These are phyloP conservation scores for Aleiodes alternator DNA, from an alignment of 2,888 invertebrate genomes.

Conservation along the genomic window DNA sequence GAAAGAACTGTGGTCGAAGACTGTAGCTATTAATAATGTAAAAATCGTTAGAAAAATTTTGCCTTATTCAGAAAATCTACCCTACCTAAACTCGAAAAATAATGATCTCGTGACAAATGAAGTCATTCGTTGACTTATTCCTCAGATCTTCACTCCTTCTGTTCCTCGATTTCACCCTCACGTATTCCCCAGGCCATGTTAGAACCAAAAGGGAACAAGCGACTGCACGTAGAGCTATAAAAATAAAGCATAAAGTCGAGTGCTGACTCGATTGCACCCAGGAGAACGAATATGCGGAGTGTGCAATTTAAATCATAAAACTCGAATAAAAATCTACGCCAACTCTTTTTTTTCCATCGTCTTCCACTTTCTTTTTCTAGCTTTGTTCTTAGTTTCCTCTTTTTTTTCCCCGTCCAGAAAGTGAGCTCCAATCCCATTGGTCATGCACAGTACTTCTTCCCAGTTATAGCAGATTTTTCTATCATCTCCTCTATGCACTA, in stretches of 20 bases:
- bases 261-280: slow-evolving; percentile 70
- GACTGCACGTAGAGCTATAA: slow-evolving; percentile 65
- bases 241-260: slow-evolving; percentile 72
- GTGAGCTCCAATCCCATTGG: slow-evolving; percentile 1
- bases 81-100: not conserved
- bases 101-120: slow-evolving; percentile 1
- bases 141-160: not conserved
- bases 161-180: not conserved
- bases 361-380: slow-evolving; percentile 17
- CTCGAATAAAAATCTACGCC: slow-evolving; percentile 66
- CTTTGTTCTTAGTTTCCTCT: slow-evolving; percentile 11
- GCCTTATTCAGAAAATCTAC: no score
- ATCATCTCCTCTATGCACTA: not conserved
- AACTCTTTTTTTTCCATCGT: slow-evolving; percentile 35
- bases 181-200: slow-evolving; percentile 1
- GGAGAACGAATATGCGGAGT: slow-evolving; percentile 66
- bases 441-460: slow-evolving; percentile 15
- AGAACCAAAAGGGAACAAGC: slow-evolving; percentile 41
- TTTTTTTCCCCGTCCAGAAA: not conserved
- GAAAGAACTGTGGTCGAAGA: no score
- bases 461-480: not conserved
- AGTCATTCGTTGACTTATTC: not conserved
- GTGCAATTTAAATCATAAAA: slow-evolving; percentile 74
- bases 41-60: no score
- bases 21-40: no score